phyloP scores from a whole-genome alignment of 2,113 vertebrate species.

The Hippocampus zosterae region DNA sequence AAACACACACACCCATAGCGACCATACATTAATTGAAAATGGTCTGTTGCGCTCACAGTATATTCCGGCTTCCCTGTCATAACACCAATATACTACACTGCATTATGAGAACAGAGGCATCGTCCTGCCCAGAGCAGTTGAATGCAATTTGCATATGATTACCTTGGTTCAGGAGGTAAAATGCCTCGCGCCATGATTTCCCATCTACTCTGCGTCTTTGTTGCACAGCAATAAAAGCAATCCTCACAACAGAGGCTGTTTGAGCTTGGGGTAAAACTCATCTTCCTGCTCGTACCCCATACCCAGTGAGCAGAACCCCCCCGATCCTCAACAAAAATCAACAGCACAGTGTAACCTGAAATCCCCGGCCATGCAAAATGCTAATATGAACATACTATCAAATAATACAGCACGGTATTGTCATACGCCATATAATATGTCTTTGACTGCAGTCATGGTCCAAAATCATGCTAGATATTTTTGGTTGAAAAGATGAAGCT shows the following conservation, averaged over 20 bases:
- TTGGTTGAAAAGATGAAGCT: background rate
- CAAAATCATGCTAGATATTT: background rate
- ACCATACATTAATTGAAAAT: slow-evolving; percentile 40
- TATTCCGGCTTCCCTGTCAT: slow-evolving; percentile 12
- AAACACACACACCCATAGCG: slow-evolving; percentile 10
- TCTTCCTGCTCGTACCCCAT: background rate
- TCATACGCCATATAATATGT: background rate
- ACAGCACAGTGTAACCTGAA: background rate
- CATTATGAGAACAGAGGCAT: slow-evolving; percentile 21
- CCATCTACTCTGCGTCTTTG: background rate
- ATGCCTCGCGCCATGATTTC: slow-evolving; percentile 7
- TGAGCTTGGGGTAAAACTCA: slow-evolving; percentile 15
- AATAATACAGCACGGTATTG: background rate
- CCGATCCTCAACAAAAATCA: background rate
- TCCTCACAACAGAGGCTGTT: background rate
- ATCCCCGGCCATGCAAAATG: background rate
- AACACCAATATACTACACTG: background rate
- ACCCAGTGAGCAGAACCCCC: background rate
- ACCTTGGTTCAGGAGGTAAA: slow-evolving; percentile 23
- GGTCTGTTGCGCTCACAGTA: slow-evolving; percentile 11
- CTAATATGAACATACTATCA: background rate
- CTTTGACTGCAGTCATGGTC: background rate
- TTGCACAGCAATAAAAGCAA: background rate
- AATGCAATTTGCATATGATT: slow-evolving; percentile 56
- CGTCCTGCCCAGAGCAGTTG: slow-evolving; percentile 33